Evolutionary conservation across 2,797 vertebrate genomes (phyloP), one percentile per base, ranked within the genome.

Genomic region (Brachyalestes nurse): DNA sequence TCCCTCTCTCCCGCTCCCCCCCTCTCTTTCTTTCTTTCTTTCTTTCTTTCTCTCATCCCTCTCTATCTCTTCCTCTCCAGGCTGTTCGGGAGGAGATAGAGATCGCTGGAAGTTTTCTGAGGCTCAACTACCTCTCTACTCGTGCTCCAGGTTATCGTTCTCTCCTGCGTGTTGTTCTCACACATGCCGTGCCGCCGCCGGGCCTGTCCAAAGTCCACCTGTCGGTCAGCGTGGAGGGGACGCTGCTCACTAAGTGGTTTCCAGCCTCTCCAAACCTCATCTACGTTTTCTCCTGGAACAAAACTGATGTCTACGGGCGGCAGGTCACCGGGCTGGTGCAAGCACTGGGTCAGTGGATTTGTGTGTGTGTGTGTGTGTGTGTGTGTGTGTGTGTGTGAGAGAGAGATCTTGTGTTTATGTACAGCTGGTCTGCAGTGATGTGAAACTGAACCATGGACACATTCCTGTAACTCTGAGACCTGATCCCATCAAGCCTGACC

Each of bases 291-390:
- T 92, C 95, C 84, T 97, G 96, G 96, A 96, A 97, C 83, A 97
- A 96, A 90, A 97, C 96, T 0, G 95, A 97, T 87, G 95, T 96
- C 83, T 97, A 97, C 25, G 95, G 95, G 61, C 96, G 96, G 89
- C 96, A 95, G 79, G 96, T 96, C 84, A 95, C 92, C 66, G 96
- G 96, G 58, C 90, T 96, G 76, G 91, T 94, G 9, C 93, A 95
- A 84, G 95, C 95, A 21, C 91, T 93, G 85, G 96, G 96, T 97
- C 93, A 55, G 60, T 64, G 61, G 5, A 10, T 45, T 45, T 6
- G 42, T 45, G 42, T 45, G 3, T 25, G 7, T 60, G n/a, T 23
- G 57, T n/a, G n/a, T 57, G n/a, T 57, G 55, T 21, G 17, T 7
- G 55, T 57, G 53, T n/a, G 17, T 57, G 53, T 57, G 19, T 57